Base-by-base conservation (phyloP, 2,888 invertebrate species). In the Amphipyra tragopoginis region DNA sequence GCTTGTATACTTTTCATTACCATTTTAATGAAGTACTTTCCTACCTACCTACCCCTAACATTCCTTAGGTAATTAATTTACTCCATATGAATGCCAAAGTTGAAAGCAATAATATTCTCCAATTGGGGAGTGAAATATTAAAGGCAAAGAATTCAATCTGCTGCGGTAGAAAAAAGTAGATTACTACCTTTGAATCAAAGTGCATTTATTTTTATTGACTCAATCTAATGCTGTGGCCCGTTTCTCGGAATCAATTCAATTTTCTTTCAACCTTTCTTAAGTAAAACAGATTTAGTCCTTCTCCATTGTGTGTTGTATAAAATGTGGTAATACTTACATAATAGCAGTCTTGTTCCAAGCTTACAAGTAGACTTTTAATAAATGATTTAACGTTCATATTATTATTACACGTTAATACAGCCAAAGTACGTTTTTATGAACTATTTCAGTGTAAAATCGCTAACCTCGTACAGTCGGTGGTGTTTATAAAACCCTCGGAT, bases 391-490 rank as follows among this genome's bases (percentile, higher is more conserved):
- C 55, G 44, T 68, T 51, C 47, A 62, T 62, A 70, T 49, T 65
- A 66, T 51, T 67, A 65, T 51, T 66, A 65, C 53, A 59, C 75
- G 77, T 79, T 73, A 72, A 72, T 43, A 15, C 57, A 65, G 71
- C 73, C 65, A 77, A 79, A 82, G 85, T 81, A 80, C 79, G 34
- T 84, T 89, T 88, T 90, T 89, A 90, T 88, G 83, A 88, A 89
- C 86, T 86, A 87, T 86, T 89, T 86, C 81, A 85, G 82, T 83
- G 81, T 86, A 86, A 89, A 89, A 90, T 88, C 84, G 84, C 86
- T 86, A 88, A 87, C 88, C 85, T 85, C 83, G 79, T 89, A 89
- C 86, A 86, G 79, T 83, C 80, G 69, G 66, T 72, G 76, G 77
- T 84, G 83, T 85, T 86, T 84, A 80, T 79, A 80, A 70, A 83